phyloP scores from a whole-genome alignment of 2,113 vertebrate species.

The Platichthys stellatus region DNA sequence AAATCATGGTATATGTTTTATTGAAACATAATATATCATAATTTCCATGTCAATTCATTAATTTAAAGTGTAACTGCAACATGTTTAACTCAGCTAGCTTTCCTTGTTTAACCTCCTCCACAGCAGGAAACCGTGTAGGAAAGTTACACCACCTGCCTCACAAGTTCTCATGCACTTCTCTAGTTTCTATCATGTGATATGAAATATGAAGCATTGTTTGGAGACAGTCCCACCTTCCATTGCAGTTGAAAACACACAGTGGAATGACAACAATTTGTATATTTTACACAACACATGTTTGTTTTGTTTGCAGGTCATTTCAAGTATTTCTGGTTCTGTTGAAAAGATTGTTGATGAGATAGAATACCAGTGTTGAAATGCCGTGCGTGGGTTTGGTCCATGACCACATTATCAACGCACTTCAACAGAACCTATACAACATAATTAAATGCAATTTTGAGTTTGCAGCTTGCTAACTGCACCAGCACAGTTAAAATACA shows the following conservation, averaged over 20 bases:
- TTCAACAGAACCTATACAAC: neutral
- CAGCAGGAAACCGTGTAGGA: no score
- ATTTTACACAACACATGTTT: neutral
- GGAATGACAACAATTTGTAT: no score
- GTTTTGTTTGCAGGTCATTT: neutral
- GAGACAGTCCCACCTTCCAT: neutral
- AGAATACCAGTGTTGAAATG: neutral
- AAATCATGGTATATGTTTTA: no score
- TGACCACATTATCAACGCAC: neutral
- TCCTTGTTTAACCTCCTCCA: no score
- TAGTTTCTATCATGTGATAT: no score
- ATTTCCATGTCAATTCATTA: no score
- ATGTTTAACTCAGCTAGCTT: no score
- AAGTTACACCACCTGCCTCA: no score
- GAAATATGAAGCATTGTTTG: neutral
- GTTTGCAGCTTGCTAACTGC: neutral
- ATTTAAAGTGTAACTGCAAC: no score
- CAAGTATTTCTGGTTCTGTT: neutral
- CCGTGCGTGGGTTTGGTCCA: conserved; percentile 13
- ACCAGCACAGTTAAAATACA: neutral
- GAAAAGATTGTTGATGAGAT: conserved; percentile 1
- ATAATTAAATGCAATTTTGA: neutral
- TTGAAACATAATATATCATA: no score
- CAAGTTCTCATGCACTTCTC: no score
- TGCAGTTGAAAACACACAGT: no score